A percentile compares a stretch with the other conserved stretches of the same genome.
These are phyloP conservation scores for Macaria liturata DNA, from an alignment of 2,888 invertebrate species.

Conservation along the genomic window DNA sequence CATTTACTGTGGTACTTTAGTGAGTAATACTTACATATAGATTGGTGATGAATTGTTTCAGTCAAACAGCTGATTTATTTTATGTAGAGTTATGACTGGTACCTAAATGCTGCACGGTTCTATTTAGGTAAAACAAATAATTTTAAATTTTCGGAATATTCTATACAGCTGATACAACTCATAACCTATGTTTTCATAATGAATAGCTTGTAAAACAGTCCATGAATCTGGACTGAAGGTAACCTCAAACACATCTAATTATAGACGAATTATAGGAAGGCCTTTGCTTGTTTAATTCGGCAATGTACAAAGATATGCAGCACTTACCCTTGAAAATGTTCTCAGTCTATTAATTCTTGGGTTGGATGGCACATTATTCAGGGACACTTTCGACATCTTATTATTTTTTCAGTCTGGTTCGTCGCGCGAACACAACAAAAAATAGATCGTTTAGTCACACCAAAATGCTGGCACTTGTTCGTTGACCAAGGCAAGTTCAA, in stretches of 20 bases:
- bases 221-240: constrained; percentile 29
- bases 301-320: constrained; percentile 26
- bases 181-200: too few relatives aligned
- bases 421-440: constrained; percentile 52
- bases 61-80: too few relatives aligned
- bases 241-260: constrained; percentile 53
- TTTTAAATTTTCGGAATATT: too few relatives aligned
- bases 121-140: too few relatives aligned
- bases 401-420: constrained; percentile 35
- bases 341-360: constrained; percentile 73
- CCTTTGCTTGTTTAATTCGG: constrained; percentile 27
- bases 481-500: constrained; percentile 54
- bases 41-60: too few relatives aligned
- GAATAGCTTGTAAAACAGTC: constrained; percentile 3
- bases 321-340: constrained; percentile 76
- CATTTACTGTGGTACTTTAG: too few relatives aligned
- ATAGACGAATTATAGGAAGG: constrained; percentile 38
- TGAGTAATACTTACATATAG: too few relatives aligned
- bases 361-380: constrained; percentile 77
- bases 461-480: constrained; percentile 50
- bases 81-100: too few relatives aligned
- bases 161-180: too few relatives aligned
- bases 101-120: too few relatives aligned
- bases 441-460: constrained; percentile 56
- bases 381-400: constrained; percentile 74